A percentile compares a stretch with the other conserved stretches of the same genome.
These are phyloP conservation scores for Oreocharis arfaki DNA, from an alignment of 2,113 vertebrate genomes.

Conservation along the genomic window DNA sequence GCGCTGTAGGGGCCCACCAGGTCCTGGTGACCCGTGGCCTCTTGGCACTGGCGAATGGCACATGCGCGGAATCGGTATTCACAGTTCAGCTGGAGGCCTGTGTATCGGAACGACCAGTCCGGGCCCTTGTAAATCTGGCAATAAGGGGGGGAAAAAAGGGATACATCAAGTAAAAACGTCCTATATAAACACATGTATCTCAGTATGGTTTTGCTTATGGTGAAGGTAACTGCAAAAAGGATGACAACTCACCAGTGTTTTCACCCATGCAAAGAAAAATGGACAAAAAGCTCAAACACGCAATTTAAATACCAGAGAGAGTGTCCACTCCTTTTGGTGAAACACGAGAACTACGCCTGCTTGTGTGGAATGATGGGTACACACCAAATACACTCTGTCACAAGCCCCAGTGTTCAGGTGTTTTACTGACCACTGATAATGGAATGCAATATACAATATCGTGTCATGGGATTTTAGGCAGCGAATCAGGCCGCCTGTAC, in stretches of 20 bases:
- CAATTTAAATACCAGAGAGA: not conserved
- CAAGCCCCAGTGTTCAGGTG: not conserved
- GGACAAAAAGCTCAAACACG: not conserved
- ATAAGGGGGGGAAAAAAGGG: not conserved
- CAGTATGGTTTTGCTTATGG: not conserved
- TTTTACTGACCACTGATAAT: not conserved
- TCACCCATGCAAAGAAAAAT: not conserved
- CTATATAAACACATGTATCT: accelerated
- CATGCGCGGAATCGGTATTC: conserved; percentile 93
- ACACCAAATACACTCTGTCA: not conserved
- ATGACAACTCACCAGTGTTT: not conserved
- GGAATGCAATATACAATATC: not conserved
- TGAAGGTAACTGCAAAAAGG: not conserved
- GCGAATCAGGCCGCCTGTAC: not conserved
- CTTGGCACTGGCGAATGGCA: conserved; percentile 92
- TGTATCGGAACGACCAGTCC: conserved; percentile 80
- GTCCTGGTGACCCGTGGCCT: conserved; percentile 76
- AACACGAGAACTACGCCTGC: accelerated
- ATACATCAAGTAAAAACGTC: not conserved
- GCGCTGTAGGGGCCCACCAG: conserved; percentile 89
- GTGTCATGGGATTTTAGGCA: not conserved
- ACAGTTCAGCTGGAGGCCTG: conserved; percentile 85
- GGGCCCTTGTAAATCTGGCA: conserved; percentile 87
- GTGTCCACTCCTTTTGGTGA: not conserved
- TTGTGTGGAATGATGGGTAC: not conserved